Evolutionary conservation across 2,888 invertebrate species (phyloP), one percentile per base, ranked within the genome.

Genomic region (Microctonus aethiopoides): DNA sequence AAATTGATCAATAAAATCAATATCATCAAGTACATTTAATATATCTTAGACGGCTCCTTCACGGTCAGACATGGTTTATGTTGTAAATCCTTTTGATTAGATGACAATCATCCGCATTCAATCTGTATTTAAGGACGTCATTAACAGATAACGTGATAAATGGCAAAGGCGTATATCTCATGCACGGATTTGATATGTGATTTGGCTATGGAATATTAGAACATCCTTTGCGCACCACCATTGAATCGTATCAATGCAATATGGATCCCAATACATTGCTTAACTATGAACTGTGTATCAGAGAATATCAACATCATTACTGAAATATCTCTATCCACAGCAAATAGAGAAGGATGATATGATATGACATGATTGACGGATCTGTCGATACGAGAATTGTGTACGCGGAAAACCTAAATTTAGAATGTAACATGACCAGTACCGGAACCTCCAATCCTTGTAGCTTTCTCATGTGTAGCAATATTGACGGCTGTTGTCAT

Each of bases 341-440:
- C n/a, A n/a, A n/a, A n/a, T n/a, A n/a, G n/a, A n/a, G n/a, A n/a
- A 26, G 9, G n/a, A 26, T n/a, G 13, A 26, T 24, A 29, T 26
- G 56, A 56, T 26, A 56, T 56, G 56, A 56, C 24, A 56, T 29
- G 56, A 26, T 11, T 56, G 56, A 56, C 56, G 26, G 56, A 26
- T n/a, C 56, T 29, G 26, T 56, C n/a, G 56, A 26, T 29, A 29
- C 11, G 51, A 51, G 7, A 56, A 29, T 22, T 29, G 7, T 24
- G 56, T 22, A 24, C 13, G 11, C 11, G 26, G 56, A 24, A 24
- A 56, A 26, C 5, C 26, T 26, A 56, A 56, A 10, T 13, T 13
- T 56, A 26, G 13, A 24, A 24, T 56, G 13, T 26, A 56, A n/a
- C n/a, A 0, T 56, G 10, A 46, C 16, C 9, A 46, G 4, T 16